Evolutionary conservation across 2,888 invertebrate genomes (phyloP).

Genomic region (Rugalucina vietnamica): DNA sequence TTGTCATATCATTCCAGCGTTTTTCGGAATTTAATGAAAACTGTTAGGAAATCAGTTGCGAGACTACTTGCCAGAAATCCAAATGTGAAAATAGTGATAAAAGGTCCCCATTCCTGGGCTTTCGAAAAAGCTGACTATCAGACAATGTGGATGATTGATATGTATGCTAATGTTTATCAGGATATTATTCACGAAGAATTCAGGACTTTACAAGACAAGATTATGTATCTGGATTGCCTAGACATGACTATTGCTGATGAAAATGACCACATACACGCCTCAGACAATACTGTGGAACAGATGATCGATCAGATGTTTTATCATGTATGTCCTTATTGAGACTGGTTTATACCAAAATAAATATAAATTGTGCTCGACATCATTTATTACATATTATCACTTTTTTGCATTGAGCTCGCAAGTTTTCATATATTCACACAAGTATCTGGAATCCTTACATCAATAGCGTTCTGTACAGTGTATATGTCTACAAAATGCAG

Average conservation of each 20-base stretch:
- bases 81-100: conserved; percentile 43
- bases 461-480: no score
- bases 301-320: conserved; percentile 36
- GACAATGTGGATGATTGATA: conserved; percentile 59
- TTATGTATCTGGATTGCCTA: conserved; percentile 45
- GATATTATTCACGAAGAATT: conserved; percentile 40
- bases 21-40: conserved; percentile 35
- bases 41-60: conserved; percentile 28
- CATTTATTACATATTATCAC: no score
- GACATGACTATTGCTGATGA: conserved; percentile 51
- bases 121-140: conserved; percentile 41
- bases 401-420: no score
- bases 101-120: conserved; percentile 56
- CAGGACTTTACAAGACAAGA: conserved; percentile 34
- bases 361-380: no score
- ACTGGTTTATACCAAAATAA: background rate
- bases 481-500: no score
- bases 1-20: conserved; percentile 50
- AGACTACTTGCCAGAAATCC: conserved; percentile 23
- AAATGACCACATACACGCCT: conserved; percentile 50
- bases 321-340: conserved; percentile 26
- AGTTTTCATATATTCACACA: no score
- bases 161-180: conserved; percentile 46
- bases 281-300: conserved; percentile 28
- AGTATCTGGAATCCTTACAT: no score